Evolutionary conservation across 2,888 invertebrate species (phyloP).

Genomic region (Anarsia innoxiella): DNA sequence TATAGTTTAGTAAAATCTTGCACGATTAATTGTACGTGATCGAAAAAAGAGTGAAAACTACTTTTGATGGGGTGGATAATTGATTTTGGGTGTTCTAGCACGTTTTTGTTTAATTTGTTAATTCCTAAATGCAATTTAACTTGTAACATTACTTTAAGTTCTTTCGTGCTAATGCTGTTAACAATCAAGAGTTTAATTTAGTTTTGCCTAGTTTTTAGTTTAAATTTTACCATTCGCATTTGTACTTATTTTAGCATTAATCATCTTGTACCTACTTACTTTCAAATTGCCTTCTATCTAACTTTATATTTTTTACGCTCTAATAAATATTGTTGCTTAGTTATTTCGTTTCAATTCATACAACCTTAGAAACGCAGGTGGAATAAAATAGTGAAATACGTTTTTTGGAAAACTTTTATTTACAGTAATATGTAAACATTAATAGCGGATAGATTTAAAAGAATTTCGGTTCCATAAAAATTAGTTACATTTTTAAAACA

Average conservation of each 20-base stretch:
- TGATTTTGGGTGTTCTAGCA: constrained; percentile 68
- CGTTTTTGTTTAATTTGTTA: constrained; percentile 15
- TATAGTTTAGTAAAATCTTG: too few species aligned
- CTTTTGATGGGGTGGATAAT: constrained; percentile 61
- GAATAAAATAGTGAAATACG: constrained; percentile 19
- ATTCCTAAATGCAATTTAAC: too few species aligned
- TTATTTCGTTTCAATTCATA: constrained; percentile 1
- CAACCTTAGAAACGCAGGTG: constrained; percentile 1
- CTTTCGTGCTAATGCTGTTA: too few species aligned
- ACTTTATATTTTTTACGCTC: not conserved
- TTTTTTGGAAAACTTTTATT: constrained; percentile 45
- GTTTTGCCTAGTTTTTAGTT: constrained; percentile 1
- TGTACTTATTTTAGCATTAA: constrained; percentile 1
- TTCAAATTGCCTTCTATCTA: constrained; percentile 7
- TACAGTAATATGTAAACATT: constrained; percentile 57
- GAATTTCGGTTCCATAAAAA: constrained; percentile 31
- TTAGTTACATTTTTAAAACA: too few species aligned
- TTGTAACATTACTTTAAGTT: too few species aligned
- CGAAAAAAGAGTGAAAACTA: constrained; percentile 23
- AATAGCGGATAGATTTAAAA: constrained; percentile 40
- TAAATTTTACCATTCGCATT: not conserved
- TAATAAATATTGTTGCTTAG: constrained; percentile 6
- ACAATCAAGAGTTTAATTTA: constrained; percentile 5
- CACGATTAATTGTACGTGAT: too few species aligned
- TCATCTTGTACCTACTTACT: not conserved